Percentiles rank a stretch among this genome's conserved stretches.
These are phyloP conservation scores for Allacma fusca DNA, from an alignment of 2,888 invertebrate genomes.

Conservation along the genomic window DNA sequence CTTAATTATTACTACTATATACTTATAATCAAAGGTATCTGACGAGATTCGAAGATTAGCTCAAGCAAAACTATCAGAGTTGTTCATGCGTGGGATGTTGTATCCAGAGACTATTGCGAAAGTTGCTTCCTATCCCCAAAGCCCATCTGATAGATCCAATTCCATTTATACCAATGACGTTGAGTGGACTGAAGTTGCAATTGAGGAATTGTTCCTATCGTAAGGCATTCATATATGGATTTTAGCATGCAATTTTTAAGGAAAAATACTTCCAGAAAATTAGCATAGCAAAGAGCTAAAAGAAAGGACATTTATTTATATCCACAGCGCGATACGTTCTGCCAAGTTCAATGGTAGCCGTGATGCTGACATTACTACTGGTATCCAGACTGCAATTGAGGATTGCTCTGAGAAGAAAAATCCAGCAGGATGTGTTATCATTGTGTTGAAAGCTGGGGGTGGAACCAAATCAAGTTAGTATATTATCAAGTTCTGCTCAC, in stretches of 20 bases:
- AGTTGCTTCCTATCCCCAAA: constrained; percentile 12
- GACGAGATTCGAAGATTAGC: not conserved
- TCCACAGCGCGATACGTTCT: too few species aligned
- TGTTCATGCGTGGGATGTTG: not conserved
- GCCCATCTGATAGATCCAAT: not conserved
- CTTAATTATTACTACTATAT: not conserved
- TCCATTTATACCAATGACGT: constrained; percentile 5
- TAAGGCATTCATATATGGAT: not conserved
- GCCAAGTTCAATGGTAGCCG: constrained; percentile 36
- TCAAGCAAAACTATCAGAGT: not conserved
- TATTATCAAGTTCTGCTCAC: too few species aligned
- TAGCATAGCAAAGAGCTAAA: too few species aligned
- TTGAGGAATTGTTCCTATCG: not conserved
- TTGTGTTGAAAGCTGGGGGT: constrained; percentile 50
- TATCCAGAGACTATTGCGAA: constrained; percentile 13
- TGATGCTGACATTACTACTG: constrained; percentile 45
- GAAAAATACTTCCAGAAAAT: not conserved
- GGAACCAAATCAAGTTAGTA: constrained; percentile 39
- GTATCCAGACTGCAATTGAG: constrained; percentile 41
- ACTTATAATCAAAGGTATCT: not conserved
- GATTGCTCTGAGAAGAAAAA: constrained; percentile 43
- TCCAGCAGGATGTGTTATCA: constrained; percentile 48
- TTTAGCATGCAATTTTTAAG: not conserved
- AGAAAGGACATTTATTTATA: too few species aligned
- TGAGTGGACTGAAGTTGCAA: constrained; percentile 16